Conservation (phyloP, 1,140 invertebrate species). For the Plodia interpunctella region DNA sequence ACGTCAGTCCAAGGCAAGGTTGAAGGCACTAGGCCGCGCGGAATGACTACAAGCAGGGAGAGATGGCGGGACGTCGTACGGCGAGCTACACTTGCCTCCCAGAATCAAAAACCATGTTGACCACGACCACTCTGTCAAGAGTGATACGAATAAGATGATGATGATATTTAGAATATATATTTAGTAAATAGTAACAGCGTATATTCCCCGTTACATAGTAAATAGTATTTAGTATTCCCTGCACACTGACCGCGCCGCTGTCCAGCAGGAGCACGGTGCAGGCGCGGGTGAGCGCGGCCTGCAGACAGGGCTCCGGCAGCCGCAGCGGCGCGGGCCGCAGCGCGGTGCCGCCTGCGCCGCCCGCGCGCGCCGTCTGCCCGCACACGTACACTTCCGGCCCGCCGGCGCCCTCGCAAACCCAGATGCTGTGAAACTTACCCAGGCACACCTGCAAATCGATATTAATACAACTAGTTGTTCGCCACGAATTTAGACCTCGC, state of each 20-base stretch:
- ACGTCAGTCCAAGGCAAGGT: too few species aligned
- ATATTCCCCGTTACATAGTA: too few species aligned
- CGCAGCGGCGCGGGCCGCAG: slow-evolving; percentile 71
- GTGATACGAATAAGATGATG: too few species aligned
- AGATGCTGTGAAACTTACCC: slow-evolving; percentile 85
- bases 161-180: too few species aligned
- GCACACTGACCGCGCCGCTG: slow-evolving; percentile 62
- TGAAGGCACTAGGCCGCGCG: too few species aligned
- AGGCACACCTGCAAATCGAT: slow-evolving; percentile 77
- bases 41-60: too few species aligned
- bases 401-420: slow-evolving; percentile 69
- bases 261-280: slow-evolving; percentile 83
- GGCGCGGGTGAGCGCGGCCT: slow-evolving; percentile 77
- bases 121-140: too few species aligned
- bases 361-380: slow-evolving; percentile 86
- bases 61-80: too few species aligned
- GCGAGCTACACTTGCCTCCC: too few species aligned
- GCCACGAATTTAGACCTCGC: too few species aligned
- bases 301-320: slow-evolving; percentile 47
- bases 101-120: too few species aligned
- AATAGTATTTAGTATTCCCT: neutral
- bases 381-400: slow-evolving; percentile 81
- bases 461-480: slow-evolving; percentile 10
- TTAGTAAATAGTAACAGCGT: too few species aligned
- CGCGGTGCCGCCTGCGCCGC: slow-evolving; percentile 79